These are phyloP conservation scores for Andrena flavipes DNA, from an alignment of 2,888 invertebrate genomes.

Conservation along the genomic window DNA sequence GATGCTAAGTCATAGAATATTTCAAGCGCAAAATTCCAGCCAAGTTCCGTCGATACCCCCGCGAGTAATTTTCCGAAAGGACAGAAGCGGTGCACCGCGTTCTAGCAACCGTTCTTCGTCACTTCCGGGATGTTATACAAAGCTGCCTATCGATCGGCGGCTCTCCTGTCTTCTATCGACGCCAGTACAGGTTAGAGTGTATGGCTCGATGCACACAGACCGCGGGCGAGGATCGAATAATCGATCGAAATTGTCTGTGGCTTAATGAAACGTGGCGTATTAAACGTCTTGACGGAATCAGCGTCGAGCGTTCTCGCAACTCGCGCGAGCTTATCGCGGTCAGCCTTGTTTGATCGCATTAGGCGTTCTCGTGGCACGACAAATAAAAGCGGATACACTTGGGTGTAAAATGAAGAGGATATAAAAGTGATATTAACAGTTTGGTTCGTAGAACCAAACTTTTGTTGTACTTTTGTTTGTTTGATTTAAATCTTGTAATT, in stretches of 20 bases:
- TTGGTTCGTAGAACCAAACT: too few species aligned
- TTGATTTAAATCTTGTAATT: too few species aligned
- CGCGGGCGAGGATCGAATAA: constrained; percentile 36
- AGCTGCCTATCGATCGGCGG: constrained; percentile 46
- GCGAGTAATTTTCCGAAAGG: constrained; percentile 54
- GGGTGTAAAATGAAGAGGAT: background rate
- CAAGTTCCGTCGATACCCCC: constrained; percentile 42
- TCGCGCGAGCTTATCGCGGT: constrained; percentile 14
- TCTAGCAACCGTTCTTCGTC: constrained; percentile 43
- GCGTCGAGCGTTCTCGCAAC: constrained; percentile 10
- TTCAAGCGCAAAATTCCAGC: constrained; percentile 24
- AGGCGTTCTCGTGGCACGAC: background rate
- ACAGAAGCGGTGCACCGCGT: constrained; percentile 33
- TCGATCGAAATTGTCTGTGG: constrained; percentile 34
- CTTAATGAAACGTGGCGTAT: constrained; percentile 54
- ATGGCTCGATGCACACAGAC: constrained; percentile 11
- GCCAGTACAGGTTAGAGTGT: constrained; percentile 3
- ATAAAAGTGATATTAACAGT: background rate
- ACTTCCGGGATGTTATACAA: constrained; percentile 55
- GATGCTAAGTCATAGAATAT: background rate
- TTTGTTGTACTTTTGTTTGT: too few species aligned
- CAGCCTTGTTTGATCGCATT: constrained; percentile 7
- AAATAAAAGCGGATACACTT: background rate
- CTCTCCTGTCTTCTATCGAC: constrained; percentile 20
- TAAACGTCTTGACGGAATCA: constrained; percentile 35